phyloP scores from a whole-genome alignment of 2,888 invertebrate genomes.

The Pycnomerus fuliginosus region DNA sequence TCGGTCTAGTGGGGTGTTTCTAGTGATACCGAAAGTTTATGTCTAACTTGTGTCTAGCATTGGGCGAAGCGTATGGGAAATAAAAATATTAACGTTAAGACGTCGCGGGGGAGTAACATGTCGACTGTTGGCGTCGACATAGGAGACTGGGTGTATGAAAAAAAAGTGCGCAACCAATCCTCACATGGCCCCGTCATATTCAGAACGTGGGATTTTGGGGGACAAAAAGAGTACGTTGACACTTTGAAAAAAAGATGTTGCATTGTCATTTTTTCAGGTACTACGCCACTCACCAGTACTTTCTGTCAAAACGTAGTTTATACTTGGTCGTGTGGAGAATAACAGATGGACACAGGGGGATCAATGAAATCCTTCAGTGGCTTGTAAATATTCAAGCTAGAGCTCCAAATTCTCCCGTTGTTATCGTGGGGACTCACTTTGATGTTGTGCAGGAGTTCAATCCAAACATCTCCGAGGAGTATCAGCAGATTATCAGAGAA shows the following conservation, averaged over 20 bases:
- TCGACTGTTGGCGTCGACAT: slow-evolving; percentile 98
- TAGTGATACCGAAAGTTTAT: too few species aligned
- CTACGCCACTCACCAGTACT: slow-evolving; percentile 98
- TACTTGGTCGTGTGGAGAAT: slow-evolving; percentile 96
- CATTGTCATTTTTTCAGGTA: slow-evolving; percentile 58
- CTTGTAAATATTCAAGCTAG: slow-evolving; percentile 91
- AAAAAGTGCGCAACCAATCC: slow-evolving; percentile 72
- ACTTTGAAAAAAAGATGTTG: neutral
- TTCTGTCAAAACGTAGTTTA: slow-evolving; percentile 89
- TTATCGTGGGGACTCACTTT: slow-evolving; percentile 95
- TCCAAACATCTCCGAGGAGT: slow-evolving; percentile 67
- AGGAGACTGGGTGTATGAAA: slow-evolving; percentile 91
- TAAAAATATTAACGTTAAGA: slow-evolving; percentile 74
- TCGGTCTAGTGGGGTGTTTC: too few species aligned
- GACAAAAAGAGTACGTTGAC: slow-evolving; percentile 83
- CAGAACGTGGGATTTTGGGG: slow-evolving; percentile 98
- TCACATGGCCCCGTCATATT: slow-evolving; percentile 83
- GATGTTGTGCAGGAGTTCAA: slow-evolving; percentile 74
- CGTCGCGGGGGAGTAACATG: slow-evolving; percentile 76
- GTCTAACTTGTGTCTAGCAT: slow-evolving; percentile 65
- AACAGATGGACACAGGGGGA: slow-evolving; percentile 85
- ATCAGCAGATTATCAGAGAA: slow-evolving; percentile 85
- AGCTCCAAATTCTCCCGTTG: slow-evolving; percentile 94
- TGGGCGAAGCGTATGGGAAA: slow-evolving; percentile 97
- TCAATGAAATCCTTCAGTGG: slow-evolving; percentile 92